Evolutionary conservation across 1,140 invertebrate species (phyloP), one percentile per base, ranked within the genome.

Genomic region (Lamellibrachia luymesi): DNA sequence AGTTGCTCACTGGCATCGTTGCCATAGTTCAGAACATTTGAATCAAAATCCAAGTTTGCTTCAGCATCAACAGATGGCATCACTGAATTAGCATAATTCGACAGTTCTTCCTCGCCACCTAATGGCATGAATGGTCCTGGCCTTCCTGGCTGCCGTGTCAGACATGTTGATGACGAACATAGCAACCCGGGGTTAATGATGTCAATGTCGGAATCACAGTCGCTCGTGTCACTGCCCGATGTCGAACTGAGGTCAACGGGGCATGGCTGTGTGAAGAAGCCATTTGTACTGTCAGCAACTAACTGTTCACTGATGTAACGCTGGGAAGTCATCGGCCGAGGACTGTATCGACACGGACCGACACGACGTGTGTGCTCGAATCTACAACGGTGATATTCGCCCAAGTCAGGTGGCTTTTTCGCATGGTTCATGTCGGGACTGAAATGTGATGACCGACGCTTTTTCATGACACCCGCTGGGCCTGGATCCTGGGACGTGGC

Each of bases 31-130:
- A 56, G 52, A 56, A 56, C 52, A 56, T 56, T 56, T 56, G 52
- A 56, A 56, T 56, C 6, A 56, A 56, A 56, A 56, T 17, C 52
- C 52, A 56, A 56, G 52, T 56, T 56, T 1, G 17, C 1, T 8
- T 56, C 17, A 56, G 52, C 17, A 22, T 22, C 64, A 80, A 80
- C 64, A 80, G 64, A 22, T 80, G 64, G 64, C 64, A 80, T 80
- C 25, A 22, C 25, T 80, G 64, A 80, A 80, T 80, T 80, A 17
- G 64, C 17, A 80, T 80, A 80, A 80, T 98, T 97, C 49, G 97
- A 97, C 93, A 98, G 96, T 22, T 97, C 97, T 94, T 97, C 96
- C 94, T 96, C 96, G 91, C 94, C 93, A 22, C 10, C 64, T 38
- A 27, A 49, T 49, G 49, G 51, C 51, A n/a, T 27, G 25, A 92